Base-by-base conservation (phyloP, 2,797 vertebrate genomes). In the Protonibea diacanthus region DNA sequence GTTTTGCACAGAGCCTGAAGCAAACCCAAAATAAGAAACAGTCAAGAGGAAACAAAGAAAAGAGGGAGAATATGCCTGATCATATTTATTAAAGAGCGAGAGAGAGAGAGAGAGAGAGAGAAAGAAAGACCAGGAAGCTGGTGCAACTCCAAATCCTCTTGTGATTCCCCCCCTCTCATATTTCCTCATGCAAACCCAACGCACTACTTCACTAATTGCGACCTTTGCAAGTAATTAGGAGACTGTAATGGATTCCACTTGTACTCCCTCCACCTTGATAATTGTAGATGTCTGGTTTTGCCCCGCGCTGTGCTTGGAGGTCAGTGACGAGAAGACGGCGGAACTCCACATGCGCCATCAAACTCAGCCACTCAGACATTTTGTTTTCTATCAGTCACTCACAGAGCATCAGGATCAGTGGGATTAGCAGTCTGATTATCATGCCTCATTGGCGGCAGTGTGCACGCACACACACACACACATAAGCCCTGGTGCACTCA, bases 371-470 rank as follows among this genome's bases (percentile, higher is more conserved):
- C 7, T 49, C 45, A 71, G 78, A 72, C 76, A 53, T 83, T 80
- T 83, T 67, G 60, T 86, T 85, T 81, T 74, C 76, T 75, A 47
- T 78, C 88, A 73, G 64, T 88, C 71, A 70, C 51, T 78, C 60
- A 6, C 59, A 49, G 66, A 67, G 55, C 17, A n/a, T 71, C 65
- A 27, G 70, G 67, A 88, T 91, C 69, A 66, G 64, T 66, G 47
- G 83, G 86, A 86, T 91, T 82, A 85, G 61, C 56, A n/a, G 77
- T 78, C 78, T 88, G 88, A 89, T 91, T 88, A 88, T 84, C 76
- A 72, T 60, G 85, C 67, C 73, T 83, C 83, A 52, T 58, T 78
- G 78, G 78, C 73, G 59, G 64, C 60, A 48, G 27, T 53, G 49
- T 0, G 4, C 40, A 18, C 58, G 59, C 66, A 57, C 49, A 45